These are phyloP conservation scores for Montipora foliosa DNA, from an alignment of 64 coral and sea anemone species.

Conservation along the genomic window DNA sequence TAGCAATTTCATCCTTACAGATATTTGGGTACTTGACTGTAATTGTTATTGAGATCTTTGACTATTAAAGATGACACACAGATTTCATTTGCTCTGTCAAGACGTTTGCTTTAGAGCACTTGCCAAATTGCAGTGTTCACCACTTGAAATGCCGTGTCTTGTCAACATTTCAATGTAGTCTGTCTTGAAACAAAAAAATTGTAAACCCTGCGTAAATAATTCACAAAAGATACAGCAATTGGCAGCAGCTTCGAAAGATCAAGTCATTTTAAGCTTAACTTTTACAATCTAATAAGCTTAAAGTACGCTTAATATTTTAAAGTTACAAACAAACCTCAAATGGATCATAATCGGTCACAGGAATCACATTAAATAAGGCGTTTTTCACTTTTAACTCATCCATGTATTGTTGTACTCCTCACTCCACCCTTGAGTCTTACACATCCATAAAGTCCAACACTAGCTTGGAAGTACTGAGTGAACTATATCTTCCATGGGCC, in stretches of 20 bases:
- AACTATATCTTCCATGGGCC: not conserved
- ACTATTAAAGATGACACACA: too few relatives aligned
- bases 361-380: constrained; percentile 60
- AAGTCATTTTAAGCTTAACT: too few relatives aligned
- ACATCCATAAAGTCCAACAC: constrained; percentile 23
- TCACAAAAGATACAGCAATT: constrained; percentile 39
- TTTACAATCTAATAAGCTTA: too few relatives aligned
- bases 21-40: too few relatives aligned
- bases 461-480: not conserved
- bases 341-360: constrained; percentile 96
- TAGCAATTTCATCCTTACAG: too few relatives aligned
- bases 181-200: not conserved
- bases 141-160: not conserved
- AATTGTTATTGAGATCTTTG: too few relatives aligned
- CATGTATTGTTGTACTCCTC: not conserved
- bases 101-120: too few relatives aligned
- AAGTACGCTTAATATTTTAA: too few relatives aligned
- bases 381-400: constrained; percentile 67
- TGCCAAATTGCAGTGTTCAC: too few relatives aligned
- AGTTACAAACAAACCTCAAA: constrained; percentile 86
- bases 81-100: too few relatives aligned
- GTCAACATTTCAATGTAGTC: not conserved
- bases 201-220: not conserved
- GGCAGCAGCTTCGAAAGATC: not conserved
- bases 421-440: not conserved